These are phyloP conservation scores for Eulimnadia texana DNA, from an alignment of 1,140 invertebrate species.

Conservation along the genomic window DNA sequence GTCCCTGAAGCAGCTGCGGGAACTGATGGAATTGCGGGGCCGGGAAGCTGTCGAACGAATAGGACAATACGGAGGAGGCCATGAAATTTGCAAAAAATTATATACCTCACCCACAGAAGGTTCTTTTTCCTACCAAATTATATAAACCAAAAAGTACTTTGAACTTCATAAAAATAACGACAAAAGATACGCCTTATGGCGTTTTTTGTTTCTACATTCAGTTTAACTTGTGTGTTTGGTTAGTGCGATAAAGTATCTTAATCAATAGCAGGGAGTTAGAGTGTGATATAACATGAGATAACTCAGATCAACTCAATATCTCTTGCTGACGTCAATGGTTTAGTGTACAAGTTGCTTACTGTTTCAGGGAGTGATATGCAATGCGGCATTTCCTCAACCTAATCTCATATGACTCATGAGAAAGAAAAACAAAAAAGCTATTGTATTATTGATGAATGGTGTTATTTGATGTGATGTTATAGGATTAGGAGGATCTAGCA, in stretches of 20 bases:
- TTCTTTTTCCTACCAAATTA: too few relatives aligned
- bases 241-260: too few relatives aligned
- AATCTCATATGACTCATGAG: too few relatives aligned
- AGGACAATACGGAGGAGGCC: conserved; percentile 69
- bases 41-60: conserved; percentile 75
- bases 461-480: background rate
- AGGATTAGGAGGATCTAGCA: conserved; percentile 80
- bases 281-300: too few relatives aligned
- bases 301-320: background rate
- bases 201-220: too few relatives aligned
- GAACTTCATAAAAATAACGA: too few relatives aligned
- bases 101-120: conserved; percentile 94
- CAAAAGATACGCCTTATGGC: too few relatives aligned
- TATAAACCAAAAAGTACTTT: too few relatives aligned
- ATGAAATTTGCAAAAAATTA: conserved; percentile 88
- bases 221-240: too few relatives aligned
- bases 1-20: conserved; percentile 80
- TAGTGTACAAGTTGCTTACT: background rate
- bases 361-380: background rate
- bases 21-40: conserved; percentile 89
- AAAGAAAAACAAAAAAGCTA: too few relatives aligned
- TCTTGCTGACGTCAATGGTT: background rate
- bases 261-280: too few relatives aligned
- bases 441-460: too few relatives aligned
- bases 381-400: background rate